Base-by-base conservation (phyloP, 2,797 vertebrate species). In the Coranthus polyacanthus region DNA sequence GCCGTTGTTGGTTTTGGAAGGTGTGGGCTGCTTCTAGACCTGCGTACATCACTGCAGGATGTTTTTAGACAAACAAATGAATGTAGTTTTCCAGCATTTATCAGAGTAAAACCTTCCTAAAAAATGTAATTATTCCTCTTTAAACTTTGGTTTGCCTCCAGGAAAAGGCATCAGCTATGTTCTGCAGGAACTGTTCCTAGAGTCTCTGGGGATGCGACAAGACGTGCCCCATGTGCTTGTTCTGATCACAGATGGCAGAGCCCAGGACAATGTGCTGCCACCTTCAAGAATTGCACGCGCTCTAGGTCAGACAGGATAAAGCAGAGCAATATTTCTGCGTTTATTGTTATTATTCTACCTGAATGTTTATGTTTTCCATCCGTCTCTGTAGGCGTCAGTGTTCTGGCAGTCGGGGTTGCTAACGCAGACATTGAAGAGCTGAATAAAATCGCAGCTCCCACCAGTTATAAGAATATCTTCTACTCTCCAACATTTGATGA, bases 211-310 rank as follows among this genome's bases (percentile, higher is more conserved):
- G 15, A 96, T 97, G 96, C 93, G 96, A 20, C 92, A 83, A 7
- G 79, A 92, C 0, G 90, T 89, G 17, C 86, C 95, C 53, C 96
- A 93, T 6, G 58, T 94, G 20, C 77, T 98, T 82, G 89, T 98
- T 24, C 85, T 98, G 4, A 84, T 98, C 56, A 98, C 96, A 0
- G 96, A 97, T 12, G 96, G 96, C n/a, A 89, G 79, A 34, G 96
- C 96, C 21, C 96, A 95, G 84, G 96, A 98, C 36, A 92, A 96
- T 0, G 96, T 97, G 70, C 26, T 87, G 43, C 89, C 91, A 0
- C 94, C 96, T 10, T 95, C 96, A 42, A 94, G 92, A 82, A 89
- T 92, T 18, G 96, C 95, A 12, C 95, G 92, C 0, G 91, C 92
- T 61, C 86, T 95, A 34, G 96, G 96, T 97, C 68, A 85, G 92